A percentile compares a stretch with the other conserved stretches of the same genome.
Conservation (phyloP, 2,797 vertebrate species). For the Margarornis squamiger region DNA sequence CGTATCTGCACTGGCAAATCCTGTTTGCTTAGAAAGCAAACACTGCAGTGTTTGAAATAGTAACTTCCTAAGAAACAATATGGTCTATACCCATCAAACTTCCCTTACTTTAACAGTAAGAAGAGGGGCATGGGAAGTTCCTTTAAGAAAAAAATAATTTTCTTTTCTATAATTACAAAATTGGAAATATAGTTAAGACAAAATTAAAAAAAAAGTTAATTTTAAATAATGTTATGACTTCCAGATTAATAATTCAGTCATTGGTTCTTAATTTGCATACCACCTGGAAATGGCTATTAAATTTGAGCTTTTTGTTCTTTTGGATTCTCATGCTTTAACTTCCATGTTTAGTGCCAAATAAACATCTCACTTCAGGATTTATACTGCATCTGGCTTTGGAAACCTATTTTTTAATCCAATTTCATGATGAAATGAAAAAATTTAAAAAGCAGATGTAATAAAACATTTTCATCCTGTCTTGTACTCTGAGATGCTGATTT, state of each 20-base stretch:
- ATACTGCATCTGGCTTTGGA: background rate
- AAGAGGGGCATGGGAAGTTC: background rate
- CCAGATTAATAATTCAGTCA: background rate
- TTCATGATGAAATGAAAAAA: background rate
- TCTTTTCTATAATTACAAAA: background rate
- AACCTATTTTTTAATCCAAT: background rate
- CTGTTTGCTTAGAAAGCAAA: background rate
- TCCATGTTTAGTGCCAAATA: background rate
- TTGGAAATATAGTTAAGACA: background rate
- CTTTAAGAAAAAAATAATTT: background rate
- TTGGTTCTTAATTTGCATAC: background rate
- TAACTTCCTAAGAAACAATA: background rate
- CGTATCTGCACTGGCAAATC: background rate
- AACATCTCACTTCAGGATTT: background rate
- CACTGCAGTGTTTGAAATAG: background rate
- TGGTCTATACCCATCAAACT: background rate
- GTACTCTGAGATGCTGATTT: background rate
- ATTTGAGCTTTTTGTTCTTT: background rate
- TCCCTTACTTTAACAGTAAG: background rate
- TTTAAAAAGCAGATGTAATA: background rate
- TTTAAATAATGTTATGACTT: background rate
- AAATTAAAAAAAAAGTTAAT: background rate
- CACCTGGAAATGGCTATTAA: background rate
- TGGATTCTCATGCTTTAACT: background rate
- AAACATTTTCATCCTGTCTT: background rate